Evolutionary conservation across 2,797 vertebrate genomes (phyloP), one percentile per base, ranked within the genome.

Genomic region (Tiaroga cobitis): DNA sequence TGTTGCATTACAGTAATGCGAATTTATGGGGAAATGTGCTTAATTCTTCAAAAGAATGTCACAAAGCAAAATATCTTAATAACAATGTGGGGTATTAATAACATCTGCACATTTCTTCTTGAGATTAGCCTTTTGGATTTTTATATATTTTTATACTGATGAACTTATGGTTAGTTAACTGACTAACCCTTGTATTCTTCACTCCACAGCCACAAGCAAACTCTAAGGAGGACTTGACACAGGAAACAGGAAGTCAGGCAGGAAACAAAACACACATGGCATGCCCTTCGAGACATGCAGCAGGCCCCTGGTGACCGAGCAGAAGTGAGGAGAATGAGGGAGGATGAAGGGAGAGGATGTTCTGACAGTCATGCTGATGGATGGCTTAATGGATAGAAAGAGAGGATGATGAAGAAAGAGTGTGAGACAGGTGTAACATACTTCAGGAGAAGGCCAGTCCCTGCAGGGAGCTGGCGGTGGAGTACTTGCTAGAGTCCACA

Each of bases 381-480:
- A 80, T 77, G 61, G 34, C 51, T 83, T 88, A 86, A 76, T 85
- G 81, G 43, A 75, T 37, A 81, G 37, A 89, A 75, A 76, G 88
- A 91, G 68, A 79, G 39, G 49, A 81, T 39, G 85, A 84, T 43
- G 82, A 79, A 83, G 69, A 83, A 76, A 86, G 87, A 76, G 49
- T 89, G 87, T 88, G 87, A 78, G 82, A 90, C 82, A 85, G 85
- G 86, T 86, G 59, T 94, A 93, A 97, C 97, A 93, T 97, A 97
- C 96, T 97, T 98, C 96, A 98, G 96, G 97, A 97, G 96, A 98
- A 98, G 95, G 96, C 96, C 96, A 98, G 96, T 94, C 97, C 97
- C 92, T 96, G 97, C 95, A 97, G 96, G 94, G 96, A 97, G 95
- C 96, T 96, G 96, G 96, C 93, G 95, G 95, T 95, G 94, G 96